These are phyloP conservation scores for Trachemys scripta DNA, from an alignment of 2,113 vertebrate genomes.

Conservation along the genomic window DNA sequence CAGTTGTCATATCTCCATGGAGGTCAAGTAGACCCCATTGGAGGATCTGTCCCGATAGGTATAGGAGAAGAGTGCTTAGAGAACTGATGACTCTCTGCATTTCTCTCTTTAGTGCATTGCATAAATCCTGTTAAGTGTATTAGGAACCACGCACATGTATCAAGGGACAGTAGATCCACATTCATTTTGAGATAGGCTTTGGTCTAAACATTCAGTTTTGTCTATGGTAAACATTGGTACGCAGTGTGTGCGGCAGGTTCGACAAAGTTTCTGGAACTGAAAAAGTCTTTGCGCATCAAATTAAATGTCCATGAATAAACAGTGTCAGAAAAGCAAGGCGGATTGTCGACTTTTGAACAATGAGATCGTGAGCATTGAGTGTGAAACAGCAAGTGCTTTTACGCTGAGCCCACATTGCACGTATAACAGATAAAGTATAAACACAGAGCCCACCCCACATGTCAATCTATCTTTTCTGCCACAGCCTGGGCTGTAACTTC, in stretches of 20 bases:
- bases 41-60: neutral
- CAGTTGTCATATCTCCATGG: neutral
- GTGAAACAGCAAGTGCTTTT: neutral
- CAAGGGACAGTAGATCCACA: neutral
- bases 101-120: neutral
- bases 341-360: neutral
- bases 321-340: neutral
- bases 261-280: neutral
- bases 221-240: neutral
- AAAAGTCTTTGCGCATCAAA: neutral
- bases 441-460: neutral
- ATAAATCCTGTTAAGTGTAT: neutral
- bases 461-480: neutral
- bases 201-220: neutral
- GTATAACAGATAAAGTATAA: neutral
- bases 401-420: neutral
- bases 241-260: neutral
- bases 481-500: neutral
- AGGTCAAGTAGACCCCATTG: neutral
- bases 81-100: neutral
- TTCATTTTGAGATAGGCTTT: constrained; percentile 15
- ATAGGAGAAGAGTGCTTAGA: neutral
- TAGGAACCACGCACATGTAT: neutral
- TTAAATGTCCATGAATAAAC: neutral
- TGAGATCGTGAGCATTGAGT: neutral